Evolutionary conservation across 2,888 invertebrate species (phyloP), one percentile per base, ranked within the genome.

Genomic region (Drosophila acutilabella): DNA sequence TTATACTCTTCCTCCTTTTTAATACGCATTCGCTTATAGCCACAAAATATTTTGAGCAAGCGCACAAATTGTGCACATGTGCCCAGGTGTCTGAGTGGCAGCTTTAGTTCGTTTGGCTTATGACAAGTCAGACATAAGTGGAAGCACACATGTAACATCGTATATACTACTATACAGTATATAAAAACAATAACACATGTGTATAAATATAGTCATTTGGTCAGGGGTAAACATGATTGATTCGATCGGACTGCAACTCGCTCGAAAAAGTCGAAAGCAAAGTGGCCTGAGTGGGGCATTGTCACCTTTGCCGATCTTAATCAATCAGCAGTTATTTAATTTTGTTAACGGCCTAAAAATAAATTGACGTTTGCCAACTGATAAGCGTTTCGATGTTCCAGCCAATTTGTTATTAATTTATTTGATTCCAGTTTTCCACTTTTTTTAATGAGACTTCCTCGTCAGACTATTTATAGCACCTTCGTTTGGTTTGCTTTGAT

Each of bases 221-320:
- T 47, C 38, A 53, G 61, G 62, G 38, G 64, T 59, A 61, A 64
- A 74, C 64, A 83, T 87, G 85, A 87, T 83, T 87, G 88, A 87
- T 87, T 81, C 85, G 70, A 20, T 45, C 62, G 56, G 26, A 41
- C 30, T 52, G 59, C 44, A 62, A 58, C 53, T 36, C 10, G 38
- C 8, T 11, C 33, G 26, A 30, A 26, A 4, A 13, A 44, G 23
- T 40, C 47, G 44, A 57, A 53, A 48, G 38, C 58, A 64, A 70
- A 70, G 42, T 56, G 45, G 54, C 30, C 52, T 36, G 48, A 59
- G 67, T 69, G 42, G 52, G 44, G 6, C 42, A 52, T 48, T 69
- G 74, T 69, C 64, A 69, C 64, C 67, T 64, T 47, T 51, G 40
- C 44, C 74, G 78, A 77, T 83, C 74, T 52, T 74, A 83, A 82